A percentile compares a stretch with the other conserved stretches of the same genome.
These are phyloP conservation scores for Ispidina lecontei DNA, from an alignment of 2,797 vertebrate genomes.

Conservation along the genomic window DNA sequence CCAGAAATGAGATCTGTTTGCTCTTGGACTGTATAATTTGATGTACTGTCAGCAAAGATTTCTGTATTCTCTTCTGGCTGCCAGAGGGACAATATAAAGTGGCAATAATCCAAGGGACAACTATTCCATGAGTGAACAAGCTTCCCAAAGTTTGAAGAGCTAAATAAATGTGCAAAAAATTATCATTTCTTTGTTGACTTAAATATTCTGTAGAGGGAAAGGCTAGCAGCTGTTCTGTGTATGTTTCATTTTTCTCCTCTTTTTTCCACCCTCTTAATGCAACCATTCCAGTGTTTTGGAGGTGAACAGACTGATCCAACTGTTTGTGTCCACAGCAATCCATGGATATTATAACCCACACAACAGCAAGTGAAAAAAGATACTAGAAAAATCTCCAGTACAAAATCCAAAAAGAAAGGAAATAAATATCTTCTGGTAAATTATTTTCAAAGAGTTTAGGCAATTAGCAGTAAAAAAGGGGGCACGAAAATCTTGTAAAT, in stretches of 20 bases:
- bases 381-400: neutral
- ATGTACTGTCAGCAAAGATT: neutral
- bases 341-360: neutral
- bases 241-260: neutral
- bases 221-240: neutral
- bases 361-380: neutral
- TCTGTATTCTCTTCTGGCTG: neutral
- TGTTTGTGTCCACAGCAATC: neutral
- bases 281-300: neutral
- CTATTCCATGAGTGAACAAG: neutral
- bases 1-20: neutral
- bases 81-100: neutral
- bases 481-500: neutral
- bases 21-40: neutral
- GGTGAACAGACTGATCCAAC: neutral
- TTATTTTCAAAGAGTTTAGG: neutral
- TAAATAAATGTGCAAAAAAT: neutral
- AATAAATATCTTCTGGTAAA: neutral
- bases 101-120: neutral
- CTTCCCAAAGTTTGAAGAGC: neutral
- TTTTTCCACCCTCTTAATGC: neutral
- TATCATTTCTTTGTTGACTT: neutral
- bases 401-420: conserved; percentile 1
- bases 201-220: neutral
- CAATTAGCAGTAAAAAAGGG: neutral